Base-by-base conservation (phyloP, 2,113 vertebrate genomes). In the Nibea coibor region DNA sequence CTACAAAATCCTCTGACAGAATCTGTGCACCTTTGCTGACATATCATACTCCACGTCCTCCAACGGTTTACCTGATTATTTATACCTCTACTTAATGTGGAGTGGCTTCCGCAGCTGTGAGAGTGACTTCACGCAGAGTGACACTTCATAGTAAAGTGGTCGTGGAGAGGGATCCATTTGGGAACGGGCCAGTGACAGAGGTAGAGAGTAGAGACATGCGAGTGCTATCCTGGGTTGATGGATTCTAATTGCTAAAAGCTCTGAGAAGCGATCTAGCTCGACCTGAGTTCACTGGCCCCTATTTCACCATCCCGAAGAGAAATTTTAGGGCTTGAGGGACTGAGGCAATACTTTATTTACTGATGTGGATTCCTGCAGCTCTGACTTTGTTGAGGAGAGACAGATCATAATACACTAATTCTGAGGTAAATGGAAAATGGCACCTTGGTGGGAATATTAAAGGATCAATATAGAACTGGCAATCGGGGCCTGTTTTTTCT, bases 241-340 rank as follows among this genome's bases (percentile, higher is more conserved):
- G 83, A 90, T 90, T 63, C 79, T 88, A 89, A 88, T 90, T 88
- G 76, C 82, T 87, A 67, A 89, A 86, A 87, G 75, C 75, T 75
- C 75, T 19, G 42, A 75, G 79, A 90, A 61, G 63, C 43, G 68
- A 72, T 79, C 50, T 62, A 80, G 62, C 59, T 45, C 73, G 77
- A 87, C 81, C 82, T 72, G 45, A 66, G 59, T 57, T 68, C 59
- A 57, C 16, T 51, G 42, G 48, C 62, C 42, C 50, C 42, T 72
- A 81, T 86, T 68, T 85, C 72, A 84, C 35, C 1, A 10, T 80
- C 58, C 54, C 22, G 4, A n/a, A 70, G 57, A 83, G 75, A 88
- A 82, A 67, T 79, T 88, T 80, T 47, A 76, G 62, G 69, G 65
- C 84, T 88, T 82, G 65, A 68, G 53, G 47, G 47, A 9, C 35